Evolutionary conservation across 2,113 vertebrate genomes (phyloP).

Genomic region (Hemiprocne comata): DNA sequence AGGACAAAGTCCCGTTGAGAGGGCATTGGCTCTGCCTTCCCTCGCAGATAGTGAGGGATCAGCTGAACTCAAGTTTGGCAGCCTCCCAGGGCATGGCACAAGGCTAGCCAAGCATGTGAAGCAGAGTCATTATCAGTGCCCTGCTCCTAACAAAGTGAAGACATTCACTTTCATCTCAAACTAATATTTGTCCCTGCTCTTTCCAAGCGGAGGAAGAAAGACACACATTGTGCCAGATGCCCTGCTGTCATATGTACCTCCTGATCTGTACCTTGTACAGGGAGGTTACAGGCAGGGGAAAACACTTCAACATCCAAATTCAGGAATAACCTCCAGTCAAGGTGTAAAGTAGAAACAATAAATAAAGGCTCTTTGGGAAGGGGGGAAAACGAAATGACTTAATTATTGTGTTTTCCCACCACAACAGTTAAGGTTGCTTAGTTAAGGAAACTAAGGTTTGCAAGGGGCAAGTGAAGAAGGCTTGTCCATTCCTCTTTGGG

Average conservation of each 20-base stretch:
- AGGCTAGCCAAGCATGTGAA: conserved; percentile 42
- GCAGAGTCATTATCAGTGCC: neutral
- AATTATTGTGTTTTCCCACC: neutral
- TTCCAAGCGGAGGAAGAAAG: conserved; percentile 46
- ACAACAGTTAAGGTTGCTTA: neutral
- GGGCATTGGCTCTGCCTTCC: conserved; percentile 41
- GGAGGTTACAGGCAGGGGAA: neutral
- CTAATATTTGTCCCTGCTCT: conserved; percentile 33
- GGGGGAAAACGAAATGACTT: neutral
- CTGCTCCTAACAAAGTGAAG: conserved; percentile 41
- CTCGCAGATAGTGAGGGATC: conserved; percentile 47
- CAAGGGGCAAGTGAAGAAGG: neutral
- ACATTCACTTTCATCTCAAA: conserved; percentile 39
- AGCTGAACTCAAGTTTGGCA: conserved; percentile 42
- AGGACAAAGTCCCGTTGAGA: conserved; percentile 54
- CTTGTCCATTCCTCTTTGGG: neutral
- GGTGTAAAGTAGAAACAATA: neutral
- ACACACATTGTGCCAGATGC: neutral
- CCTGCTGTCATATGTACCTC: neutral
- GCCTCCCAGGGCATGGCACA: conserved; percentile 55
- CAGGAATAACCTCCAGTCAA: neutral
- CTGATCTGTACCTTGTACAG: neutral
- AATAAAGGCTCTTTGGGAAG: neutral
- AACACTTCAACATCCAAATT: neutral
- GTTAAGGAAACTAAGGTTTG: neutral